Conservation (phyloP, 2,113 vertebrate genomes). For the Saguinus imperator region DNA sequence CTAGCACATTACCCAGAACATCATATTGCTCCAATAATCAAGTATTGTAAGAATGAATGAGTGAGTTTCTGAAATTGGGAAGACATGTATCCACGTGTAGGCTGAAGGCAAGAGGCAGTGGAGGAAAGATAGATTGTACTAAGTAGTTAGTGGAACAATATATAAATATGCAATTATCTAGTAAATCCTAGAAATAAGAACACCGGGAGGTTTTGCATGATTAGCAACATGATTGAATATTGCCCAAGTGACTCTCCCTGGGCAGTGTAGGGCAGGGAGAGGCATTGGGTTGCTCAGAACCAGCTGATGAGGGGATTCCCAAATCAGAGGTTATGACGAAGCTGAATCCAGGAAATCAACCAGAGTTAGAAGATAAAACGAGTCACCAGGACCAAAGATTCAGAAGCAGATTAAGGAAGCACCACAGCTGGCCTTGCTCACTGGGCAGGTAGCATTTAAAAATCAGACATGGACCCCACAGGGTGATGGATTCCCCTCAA, state of each 20-base stretch:
- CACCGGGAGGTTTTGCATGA: rapidly evolving
- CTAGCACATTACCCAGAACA: too few relatives aligned
- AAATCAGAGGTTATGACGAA: not conserved
- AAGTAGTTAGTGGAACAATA: not conserved
- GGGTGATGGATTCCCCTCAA: too few relatives aligned
- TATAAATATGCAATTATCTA: not conserved
- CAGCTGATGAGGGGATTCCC: not conserved
- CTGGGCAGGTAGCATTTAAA: not conserved
- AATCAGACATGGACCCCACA: not conserved
- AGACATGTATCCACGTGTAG: not conserved
- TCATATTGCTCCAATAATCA: not conserved
- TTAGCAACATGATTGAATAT: not conserved
- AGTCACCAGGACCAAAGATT: not conserved
- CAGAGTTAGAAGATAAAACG: not conserved
- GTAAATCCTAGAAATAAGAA: not conserved
- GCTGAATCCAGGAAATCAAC: not conserved
- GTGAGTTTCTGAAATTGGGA: not conserved
- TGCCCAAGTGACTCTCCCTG: not conserved
- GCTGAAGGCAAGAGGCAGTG: not conserved
- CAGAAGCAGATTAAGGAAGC: not conserved
- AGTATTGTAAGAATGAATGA: not conserved
- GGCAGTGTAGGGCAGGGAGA: not conserved
- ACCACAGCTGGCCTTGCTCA: not conserved
- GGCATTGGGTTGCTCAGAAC: not conserved
- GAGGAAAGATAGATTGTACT: not conserved